Percentiles rank a stretch among this genome's conserved stretches.
Conservation (phyloP, 2,888 invertebrate species). For the Eudasyphora cyanicolor region DNA sequence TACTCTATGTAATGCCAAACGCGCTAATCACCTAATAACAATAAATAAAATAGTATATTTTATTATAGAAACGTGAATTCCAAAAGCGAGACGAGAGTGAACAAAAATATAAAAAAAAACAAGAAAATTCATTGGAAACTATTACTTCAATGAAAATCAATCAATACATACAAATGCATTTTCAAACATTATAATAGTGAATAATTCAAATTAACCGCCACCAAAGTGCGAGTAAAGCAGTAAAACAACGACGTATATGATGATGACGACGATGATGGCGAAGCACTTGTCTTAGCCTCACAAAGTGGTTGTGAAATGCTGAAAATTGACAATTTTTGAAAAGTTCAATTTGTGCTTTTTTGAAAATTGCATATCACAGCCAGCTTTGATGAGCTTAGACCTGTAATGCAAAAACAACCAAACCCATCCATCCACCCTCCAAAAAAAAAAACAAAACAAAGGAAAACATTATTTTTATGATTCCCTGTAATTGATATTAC, state of each 20-base stretch:
- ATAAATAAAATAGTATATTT: slow-evolving; percentile 16
- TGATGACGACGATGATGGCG: no score
- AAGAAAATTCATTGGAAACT: neutral
- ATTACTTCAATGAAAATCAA: neutral
- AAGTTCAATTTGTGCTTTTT: slow-evolving; percentile 61
- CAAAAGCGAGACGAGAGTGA: neutral
- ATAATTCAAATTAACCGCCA: neutral
- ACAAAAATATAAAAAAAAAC: slow-evolving; percentile 33
- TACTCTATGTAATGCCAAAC: no score
- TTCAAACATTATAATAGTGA: neutral
- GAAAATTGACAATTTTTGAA: slow-evolving; percentile 66
- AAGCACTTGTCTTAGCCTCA: slow-evolving; percentile 80
- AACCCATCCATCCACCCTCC: no score
- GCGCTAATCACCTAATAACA: neutral
- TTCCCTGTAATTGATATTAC: no score
- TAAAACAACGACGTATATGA: no score
- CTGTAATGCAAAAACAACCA: slow-evolving; percentile 37
- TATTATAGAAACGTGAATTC: slow-evolving; percentile 2
- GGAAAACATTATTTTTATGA: no score
- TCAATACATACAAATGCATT: neutral
- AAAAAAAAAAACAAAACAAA: neutral
- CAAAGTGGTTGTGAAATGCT: slow-evolving; percentile 93
- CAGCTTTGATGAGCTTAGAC: slow-evolving; percentile 95
- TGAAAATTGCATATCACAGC: slow-evolving; percentile 93
- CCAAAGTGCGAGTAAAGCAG: neutral